These are phyloP conservation scores for Podargus strigoides DNA, from an alignment of 2,797 vertebrate genomes.

Conservation along the genomic window DNA sequence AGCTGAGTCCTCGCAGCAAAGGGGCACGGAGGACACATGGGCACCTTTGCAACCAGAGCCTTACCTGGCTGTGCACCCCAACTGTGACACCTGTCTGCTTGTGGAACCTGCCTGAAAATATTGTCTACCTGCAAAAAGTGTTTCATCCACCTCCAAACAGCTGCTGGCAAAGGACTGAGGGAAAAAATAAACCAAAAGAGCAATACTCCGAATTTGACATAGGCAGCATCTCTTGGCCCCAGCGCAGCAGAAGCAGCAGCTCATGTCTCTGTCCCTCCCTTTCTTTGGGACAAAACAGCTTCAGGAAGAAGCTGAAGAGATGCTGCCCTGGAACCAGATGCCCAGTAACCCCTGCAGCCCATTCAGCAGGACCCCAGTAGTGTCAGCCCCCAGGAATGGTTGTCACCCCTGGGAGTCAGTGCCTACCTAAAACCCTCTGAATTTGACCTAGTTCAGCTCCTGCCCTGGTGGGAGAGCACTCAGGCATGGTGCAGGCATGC, in stretches of 20 bases:
- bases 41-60: not conserved
- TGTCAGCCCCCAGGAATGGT: not conserved
- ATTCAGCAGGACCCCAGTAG: not conserved
- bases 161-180: not conserved
- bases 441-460: not conserved
- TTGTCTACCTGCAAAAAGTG: not conserved
- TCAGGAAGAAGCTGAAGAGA: not conserved
- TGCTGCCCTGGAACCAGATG: not conserved
- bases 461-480: not conserved
- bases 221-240: fast-evolving
- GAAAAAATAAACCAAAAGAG: not conserved
- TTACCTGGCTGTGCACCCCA: not conserved
- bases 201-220: not conserved
- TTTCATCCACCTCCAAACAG: not conserved
- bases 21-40: fast-evolving
- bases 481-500: fast-evolving
- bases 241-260: not conserved
- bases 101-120: not conserved
- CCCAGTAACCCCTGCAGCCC: not conserved
- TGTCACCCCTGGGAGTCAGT: not conserved
- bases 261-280: not conserved
- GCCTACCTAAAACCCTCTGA: not conserved
- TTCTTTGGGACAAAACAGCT: not conserved
- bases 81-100: not conserved
- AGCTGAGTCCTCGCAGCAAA: fast-evolving